Percentiles rank a stretch among this genome's conserved stretches.
Conservation (phyloP, 2,113 vertebrate species). For the Nerophis lumbriciformis region DNA sequence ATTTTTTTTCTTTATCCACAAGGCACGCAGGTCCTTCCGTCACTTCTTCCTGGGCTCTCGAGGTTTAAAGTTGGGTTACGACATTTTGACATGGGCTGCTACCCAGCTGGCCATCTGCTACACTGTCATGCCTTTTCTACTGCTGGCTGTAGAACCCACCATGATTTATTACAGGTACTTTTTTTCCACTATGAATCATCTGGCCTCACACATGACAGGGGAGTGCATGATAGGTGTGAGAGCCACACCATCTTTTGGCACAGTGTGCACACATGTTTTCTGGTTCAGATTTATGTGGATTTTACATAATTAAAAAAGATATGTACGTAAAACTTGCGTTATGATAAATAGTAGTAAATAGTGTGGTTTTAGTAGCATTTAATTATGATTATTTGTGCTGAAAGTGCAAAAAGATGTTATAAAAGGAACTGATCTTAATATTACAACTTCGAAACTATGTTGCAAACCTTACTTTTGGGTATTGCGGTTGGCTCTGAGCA, state of each 20-base stretch:
- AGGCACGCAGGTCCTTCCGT: constrained; percentile 68
- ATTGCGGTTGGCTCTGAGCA: no score
- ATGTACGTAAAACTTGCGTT: background rate
- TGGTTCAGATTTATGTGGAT: background rate
- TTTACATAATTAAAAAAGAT: background rate
- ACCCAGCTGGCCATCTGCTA: constrained; percentile 75
- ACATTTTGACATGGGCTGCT: constrained; percentile 70
- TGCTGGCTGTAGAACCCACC: constrained; percentile 66
- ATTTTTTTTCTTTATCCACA: background rate
- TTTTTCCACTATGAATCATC: background rate
- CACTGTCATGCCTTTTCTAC: constrained; percentile 75
- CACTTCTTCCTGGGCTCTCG: constrained; percentile 58
- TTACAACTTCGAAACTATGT: no score
- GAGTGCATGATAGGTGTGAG: background rate
- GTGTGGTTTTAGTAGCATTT: no score
- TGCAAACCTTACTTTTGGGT: no score
- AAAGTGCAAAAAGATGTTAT: no score
- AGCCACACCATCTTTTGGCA: background rate
- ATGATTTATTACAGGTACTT: constrained; percentile 69
- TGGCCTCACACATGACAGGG: background rate
- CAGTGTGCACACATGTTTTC: background rate
- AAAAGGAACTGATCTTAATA: no score
- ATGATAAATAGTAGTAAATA: background rate
- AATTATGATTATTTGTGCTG: no score
- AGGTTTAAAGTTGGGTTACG: constrained; percentile 62